Percentiles rank a stretch among this genome's conserved stretches.
phyloP scores from a whole-genome alignment of 2,113 vertebrate species.

The Gobio gobio region DNA sequence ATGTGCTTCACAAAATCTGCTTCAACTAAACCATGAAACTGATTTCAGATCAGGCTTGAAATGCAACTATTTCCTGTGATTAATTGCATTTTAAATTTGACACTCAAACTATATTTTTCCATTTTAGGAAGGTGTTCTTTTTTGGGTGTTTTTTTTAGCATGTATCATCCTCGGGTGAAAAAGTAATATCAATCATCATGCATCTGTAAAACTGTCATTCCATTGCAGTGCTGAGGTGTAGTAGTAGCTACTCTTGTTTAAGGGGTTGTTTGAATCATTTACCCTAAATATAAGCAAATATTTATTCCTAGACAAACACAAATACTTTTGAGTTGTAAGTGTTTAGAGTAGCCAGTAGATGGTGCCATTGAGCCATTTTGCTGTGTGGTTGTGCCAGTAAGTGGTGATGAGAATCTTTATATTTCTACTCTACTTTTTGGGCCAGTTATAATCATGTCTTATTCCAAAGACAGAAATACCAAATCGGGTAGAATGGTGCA shows the following conservation, averaged over 20 bases:
- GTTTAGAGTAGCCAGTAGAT: conserved; percentile 11
- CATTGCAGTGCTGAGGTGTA: background rate
- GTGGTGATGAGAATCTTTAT: background rate
- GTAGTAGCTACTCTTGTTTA: background rate
- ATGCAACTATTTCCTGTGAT: background rate
- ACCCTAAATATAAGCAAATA: background rate
- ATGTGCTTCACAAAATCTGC: background rate
- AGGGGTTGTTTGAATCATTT: background rate
- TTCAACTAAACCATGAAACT: background rate
- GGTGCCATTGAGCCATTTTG: background rate
- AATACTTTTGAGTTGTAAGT: background rate
- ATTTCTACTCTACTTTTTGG: background rate
- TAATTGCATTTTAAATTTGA: background rate
- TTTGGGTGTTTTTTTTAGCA: background rate
- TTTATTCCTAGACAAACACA: background rate
- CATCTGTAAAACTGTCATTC: background rate
- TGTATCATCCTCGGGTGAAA: background rate
- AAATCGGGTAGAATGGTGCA: background rate
- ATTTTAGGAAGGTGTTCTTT: background rate
- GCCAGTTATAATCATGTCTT: background rate
- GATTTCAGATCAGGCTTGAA: background rate
- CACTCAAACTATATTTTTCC: background rate
- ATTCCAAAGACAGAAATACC: background rate
- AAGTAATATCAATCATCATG: background rate
- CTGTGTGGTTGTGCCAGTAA: background rate